phyloP scores from a whole-genome alignment of 2,888 invertebrate species.

The Apamea anceps region DNA sequence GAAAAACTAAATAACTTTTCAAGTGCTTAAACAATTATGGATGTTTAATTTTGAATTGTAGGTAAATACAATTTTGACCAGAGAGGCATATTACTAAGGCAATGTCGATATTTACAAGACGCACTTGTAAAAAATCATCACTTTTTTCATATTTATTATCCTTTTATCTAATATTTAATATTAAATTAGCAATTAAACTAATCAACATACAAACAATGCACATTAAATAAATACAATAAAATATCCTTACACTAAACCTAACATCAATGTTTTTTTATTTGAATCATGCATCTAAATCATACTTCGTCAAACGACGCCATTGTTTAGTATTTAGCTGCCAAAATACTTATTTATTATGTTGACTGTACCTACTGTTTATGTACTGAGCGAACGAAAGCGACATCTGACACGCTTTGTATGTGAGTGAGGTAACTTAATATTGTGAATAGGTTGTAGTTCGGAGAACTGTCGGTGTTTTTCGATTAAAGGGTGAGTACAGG shows the following conservation, averaged over 20 bases:
- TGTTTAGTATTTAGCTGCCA: not conserved
- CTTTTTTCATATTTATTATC: not conserved
- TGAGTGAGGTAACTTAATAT: conserved; percentile 58
- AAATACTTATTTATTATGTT: conserved; percentile 13
- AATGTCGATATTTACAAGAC: not conserved
- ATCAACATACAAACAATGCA: not conserved
- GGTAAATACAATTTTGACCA: too few relatives aligned
- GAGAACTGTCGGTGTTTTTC: not conserved
- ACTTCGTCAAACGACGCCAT: not conserved
- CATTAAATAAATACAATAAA: not conserved
- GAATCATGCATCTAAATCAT: not conserved
- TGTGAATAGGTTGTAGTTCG: conserved; percentile 22
- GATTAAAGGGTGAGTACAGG: not conserved
- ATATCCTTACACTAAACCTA: not conserved
- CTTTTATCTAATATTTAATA: not conserved
- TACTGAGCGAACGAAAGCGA: conserved; percentile 70
- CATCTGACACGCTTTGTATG: conserved; percentile 67
- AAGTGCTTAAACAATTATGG: not conserved
- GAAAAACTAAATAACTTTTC: not conserved
- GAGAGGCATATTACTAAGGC: not conserved
- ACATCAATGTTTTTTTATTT: not conserved
- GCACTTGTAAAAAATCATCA: not conserved
- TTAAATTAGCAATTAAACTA: not conserved
- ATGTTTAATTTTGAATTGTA: too few relatives aligned
- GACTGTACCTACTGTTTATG: conserved; percentile 19